Conservation (phyloP, 2,888 invertebrate species). For the Sminthurides aquaticus region DNA sequence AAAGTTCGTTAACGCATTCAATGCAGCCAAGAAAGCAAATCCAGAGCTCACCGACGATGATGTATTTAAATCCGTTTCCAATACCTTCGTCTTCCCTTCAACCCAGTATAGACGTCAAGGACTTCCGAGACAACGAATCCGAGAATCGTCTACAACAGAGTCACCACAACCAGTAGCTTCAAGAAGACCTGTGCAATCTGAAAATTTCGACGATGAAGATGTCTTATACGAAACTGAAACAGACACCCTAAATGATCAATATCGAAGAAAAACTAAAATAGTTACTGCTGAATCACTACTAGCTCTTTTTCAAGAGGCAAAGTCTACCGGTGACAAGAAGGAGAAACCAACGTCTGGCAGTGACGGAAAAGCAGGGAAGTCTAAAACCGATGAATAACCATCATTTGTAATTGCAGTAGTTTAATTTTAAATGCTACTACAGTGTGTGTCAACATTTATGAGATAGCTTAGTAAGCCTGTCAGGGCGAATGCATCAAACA, state of each 20-base stretch:
- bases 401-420: too few relatives aligned
- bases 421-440: too few relatives aligned
- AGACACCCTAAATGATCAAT: conserved; percentile 5
- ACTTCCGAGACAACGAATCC: background rate
- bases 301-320: conserved; percentile 31
- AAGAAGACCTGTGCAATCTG: background rate
- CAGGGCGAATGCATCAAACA: too few relatives aligned
- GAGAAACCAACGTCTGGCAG: background rate
- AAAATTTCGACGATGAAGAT: conserved; percentile 10
- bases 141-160: background rate
- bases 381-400: too few relatives aligned
- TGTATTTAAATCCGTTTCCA: conserved; percentile 50
- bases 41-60: conserved; percentile 51
- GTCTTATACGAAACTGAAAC: background rate
- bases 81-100: conserved; percentile 46
- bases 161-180: background rate
- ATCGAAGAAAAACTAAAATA: conserved; percentile 2
- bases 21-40: conserved; percentile 54
- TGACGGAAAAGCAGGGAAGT: too few relatives aligned
- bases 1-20: conserved; percentile 56
- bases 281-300: conserved; percentile 31
- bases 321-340: background rate
- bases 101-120: background rate
- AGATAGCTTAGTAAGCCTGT: too few relatives aligned
- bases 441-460: too few relatives aligned